Evolutionary conservation across 2,797 vertebrate genomes (phyloP).

Genomic region (Thamnophis elegans): DNA sequence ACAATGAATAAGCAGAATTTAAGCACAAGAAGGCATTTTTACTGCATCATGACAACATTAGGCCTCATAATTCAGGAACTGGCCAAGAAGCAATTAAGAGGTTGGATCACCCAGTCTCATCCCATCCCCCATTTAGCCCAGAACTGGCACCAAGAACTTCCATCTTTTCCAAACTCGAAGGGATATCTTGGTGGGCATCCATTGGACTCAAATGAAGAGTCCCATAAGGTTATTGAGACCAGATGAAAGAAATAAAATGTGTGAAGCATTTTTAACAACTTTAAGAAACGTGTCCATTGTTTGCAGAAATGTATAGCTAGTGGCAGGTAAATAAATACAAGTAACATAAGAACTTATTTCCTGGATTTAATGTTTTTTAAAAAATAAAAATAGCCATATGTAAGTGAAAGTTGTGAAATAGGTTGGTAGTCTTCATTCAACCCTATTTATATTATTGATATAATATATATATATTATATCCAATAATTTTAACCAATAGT

Average conservation of each 20-base stretch:
- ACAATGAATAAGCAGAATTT: neutral
- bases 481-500: neutral
- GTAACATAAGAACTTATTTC: neutral
- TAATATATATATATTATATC: neutral
- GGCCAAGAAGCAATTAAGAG: neutral
- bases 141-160: neutral
- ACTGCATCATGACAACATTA: neutral
- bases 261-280: neutral
- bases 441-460: neutral
- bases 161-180: neutral
- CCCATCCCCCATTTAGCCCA: neutral
- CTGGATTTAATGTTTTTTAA: neutral
- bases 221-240: neutral
- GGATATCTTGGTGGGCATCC: neutral
- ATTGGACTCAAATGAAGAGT: neutral
- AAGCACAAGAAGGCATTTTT: neutral
- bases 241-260: neutral
- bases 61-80: neutral
- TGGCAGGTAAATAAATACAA: neutral
- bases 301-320: neutral
- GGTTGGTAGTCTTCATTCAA: neutral
- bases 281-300: neutral
- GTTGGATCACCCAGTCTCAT: neutral
- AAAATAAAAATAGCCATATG: neutral
- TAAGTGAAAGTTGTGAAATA: neutral